Conservation (phyloP, 53 echinoderm and acorn worm genomes). For the Actinopyga echinites region DNA sequence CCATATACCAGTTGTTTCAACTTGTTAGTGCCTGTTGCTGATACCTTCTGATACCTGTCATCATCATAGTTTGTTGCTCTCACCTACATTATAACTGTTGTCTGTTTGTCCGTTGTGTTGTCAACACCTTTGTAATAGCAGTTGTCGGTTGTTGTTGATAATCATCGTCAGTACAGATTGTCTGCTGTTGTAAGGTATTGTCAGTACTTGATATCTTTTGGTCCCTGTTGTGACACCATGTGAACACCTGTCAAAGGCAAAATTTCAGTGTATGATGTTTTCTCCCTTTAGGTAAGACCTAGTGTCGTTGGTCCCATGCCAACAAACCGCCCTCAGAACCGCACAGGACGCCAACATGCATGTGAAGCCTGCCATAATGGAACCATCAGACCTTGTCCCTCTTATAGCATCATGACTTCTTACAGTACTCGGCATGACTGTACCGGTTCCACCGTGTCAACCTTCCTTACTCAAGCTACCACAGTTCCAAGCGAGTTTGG, state of each 20-base stretch:
- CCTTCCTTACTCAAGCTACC: slow-evolving; percentile 77
- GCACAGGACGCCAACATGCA: slow-evolving; percentile 60
- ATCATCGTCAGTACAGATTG: too few relatives aligned
- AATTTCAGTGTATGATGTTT: neutral
- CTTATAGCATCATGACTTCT: slow-evolving; percentile 58
- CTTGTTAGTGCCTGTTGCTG: too few relatives aligned
- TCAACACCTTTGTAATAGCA: too few relatives aligned
- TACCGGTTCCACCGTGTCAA: slow-evolving; percentile 90
- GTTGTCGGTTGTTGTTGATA: too few relatives aligned
- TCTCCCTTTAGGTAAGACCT: slow-evolving; percentile 3
- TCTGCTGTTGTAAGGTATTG: too few relatives aligned
- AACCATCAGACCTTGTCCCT: slow-evolving; percentile 80
- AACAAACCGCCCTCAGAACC: slow-evolving; percentile 7
- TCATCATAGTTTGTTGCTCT: too few relatives aligned
- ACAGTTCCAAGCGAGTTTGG: slow-evolving; percentile 34
- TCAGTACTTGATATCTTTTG: too few relatives aligned
- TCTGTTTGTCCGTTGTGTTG: too few relatives aligned
- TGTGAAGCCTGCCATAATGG: slow-evolving; percentile 79
- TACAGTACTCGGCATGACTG: slow-evolving; percentile 72
- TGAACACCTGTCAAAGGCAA: neutral
- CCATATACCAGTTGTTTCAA: too few relatives aligned
- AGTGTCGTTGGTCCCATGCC: slow-evolving; percentile 44
- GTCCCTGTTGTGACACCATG: too few relatives aligned
- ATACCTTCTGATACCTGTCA: too few relatives aligned
- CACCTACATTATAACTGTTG: too few relatives aligned